Conservation (phyloP, 1,140 invertebrate species). For the Ips typographus region DNA sequence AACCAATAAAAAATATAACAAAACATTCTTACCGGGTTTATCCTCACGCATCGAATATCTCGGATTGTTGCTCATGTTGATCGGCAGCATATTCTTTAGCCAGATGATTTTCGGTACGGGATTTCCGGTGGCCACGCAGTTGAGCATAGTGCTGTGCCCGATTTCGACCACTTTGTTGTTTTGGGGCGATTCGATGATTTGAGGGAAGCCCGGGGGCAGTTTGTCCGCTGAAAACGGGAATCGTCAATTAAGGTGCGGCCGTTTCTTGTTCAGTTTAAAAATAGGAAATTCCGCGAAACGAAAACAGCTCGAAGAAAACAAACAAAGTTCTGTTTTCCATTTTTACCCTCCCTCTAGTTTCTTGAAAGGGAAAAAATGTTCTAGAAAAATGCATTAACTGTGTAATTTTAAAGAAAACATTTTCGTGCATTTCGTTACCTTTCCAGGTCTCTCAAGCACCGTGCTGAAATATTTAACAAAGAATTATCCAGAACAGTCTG, state of each 20-base stretch:
- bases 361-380: no score
- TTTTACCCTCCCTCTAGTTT: no score
- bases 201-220: conserved; percentile 87
- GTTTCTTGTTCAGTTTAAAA: no score
- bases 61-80: conserved; percentile 77
- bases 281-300: no score
- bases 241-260: conserved; percentile 12
- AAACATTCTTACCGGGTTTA: conserved; percentile 64
- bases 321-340: no score
- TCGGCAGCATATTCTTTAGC: conserved; percentile 87
- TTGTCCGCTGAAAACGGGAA: conserved; percentile 73
- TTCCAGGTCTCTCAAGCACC: no score
- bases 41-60: conserved; percentile 81
- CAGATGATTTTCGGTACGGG: conserved; percentile 86
- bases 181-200: conserved; percentile 77
- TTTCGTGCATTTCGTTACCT: no score
- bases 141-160: conserved; percentile 85
- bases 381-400: no score
- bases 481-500: background rate
- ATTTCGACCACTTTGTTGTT: conserved; percentile 93
- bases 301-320: no score
- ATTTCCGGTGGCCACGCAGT: conserved; percentile 83
- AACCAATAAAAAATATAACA: no score
- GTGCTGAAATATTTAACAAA: background rate
- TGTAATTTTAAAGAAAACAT: no score